These are phyloP conservation scores for Rhinogobius similis DNA, from an alignment of 2,113 vertebrate species.

Conservation along the genomic window DNA sequence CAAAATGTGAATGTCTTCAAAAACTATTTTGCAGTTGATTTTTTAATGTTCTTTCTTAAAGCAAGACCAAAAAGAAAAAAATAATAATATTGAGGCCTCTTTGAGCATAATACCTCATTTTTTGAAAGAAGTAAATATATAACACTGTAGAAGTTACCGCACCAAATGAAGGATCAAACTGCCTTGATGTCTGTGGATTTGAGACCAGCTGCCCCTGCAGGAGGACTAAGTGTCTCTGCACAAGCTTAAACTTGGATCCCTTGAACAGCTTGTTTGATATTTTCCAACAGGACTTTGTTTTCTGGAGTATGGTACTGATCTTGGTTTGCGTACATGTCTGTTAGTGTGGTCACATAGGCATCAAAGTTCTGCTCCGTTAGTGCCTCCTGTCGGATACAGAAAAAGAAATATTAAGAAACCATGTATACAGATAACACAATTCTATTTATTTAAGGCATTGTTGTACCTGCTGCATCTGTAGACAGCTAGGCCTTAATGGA, in stretches of 20 bases:
- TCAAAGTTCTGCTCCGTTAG: slow-evolving; percentile 99
- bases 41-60: slow-evolving; percentile 87
- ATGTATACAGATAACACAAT: background rate
- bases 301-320: slow-evolving; percentile 98
- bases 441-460: background rate
- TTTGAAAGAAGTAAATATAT: slow-evolving; percentile 82
- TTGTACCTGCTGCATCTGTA: slow-evolving; percentile 83
- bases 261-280: slow-evolving; percentile 99
- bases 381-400: slow-evolving; percentile 85
- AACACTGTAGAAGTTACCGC: slow-evolving; percentile 92
- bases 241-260: slow-evolving; percentile 96
- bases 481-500: slow-evolving; percentile 80
- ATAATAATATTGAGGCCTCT: slow-evolving; percentile 83
- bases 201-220: slow-evolving; percentile 29
- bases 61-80: slow-evolving; percentile 86
- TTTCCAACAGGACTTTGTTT: slow-evolving; percentile 99
- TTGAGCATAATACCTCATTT: slow-evolving; percentile 87
- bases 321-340: slow-evolving; percentile 98
- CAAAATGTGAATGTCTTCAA: slow-evolving; percentile 98
- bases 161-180: slow-evolving; percentile 83
- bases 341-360: slow-evolving; percentile 97
- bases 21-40: slow-evolving; percentile 91
- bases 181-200: slow-evolving; percentile 48
- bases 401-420: slow-evolving; percentile 4
- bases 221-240: slow-evolving; percentile 65